Conservation (phyloP, 2,113 vertebrate species). For the Nycticryphes semicollaris region DNA sequence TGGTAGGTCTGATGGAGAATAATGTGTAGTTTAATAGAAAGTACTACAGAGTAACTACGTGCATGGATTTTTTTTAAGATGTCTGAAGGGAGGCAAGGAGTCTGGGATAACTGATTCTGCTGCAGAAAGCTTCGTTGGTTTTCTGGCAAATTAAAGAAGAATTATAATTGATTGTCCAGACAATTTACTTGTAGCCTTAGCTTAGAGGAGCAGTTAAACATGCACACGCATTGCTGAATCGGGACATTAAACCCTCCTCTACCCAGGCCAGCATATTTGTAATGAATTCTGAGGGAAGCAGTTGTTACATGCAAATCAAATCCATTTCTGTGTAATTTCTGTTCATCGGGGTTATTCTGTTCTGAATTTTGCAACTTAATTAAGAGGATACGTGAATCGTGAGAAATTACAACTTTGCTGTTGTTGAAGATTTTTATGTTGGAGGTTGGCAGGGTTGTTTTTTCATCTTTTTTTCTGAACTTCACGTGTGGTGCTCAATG, state of each 20-base stretch:
- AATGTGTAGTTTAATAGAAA: background rate
- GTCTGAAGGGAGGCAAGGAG: background rate
- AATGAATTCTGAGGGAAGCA: constrained; percentile 41
- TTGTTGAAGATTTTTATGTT: background rate
- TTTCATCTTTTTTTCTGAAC: background rate
- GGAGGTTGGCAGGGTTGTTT: background rate
- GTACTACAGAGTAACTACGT: background rate
- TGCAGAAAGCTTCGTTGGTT: background rate
- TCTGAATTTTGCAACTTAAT: background rate
- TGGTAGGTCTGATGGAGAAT: background rate
- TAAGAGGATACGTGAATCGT: background rate
- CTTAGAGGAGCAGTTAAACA: background rate
- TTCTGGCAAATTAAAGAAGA: background rate
- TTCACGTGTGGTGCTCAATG: background rate
- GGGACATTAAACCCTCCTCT: background rate
- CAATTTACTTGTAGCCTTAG: constrained; percentile 1
- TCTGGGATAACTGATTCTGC: background rate
- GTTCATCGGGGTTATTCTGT: background rate
- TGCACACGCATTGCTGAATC: background rate
- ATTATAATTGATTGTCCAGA: background rate
- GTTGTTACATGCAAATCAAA: constrained; percentile 39
- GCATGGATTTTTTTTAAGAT: background rate
- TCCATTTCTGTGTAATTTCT: background rate
- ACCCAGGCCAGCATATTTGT: constrained; percentile 31
- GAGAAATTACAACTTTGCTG: background rate